A percentile compares a stretch with the other conserved stretches of the same genome.
Conservation (phyloP, 2,888 invertebrate genomes). For the Metallyticus violacea region DNA sequence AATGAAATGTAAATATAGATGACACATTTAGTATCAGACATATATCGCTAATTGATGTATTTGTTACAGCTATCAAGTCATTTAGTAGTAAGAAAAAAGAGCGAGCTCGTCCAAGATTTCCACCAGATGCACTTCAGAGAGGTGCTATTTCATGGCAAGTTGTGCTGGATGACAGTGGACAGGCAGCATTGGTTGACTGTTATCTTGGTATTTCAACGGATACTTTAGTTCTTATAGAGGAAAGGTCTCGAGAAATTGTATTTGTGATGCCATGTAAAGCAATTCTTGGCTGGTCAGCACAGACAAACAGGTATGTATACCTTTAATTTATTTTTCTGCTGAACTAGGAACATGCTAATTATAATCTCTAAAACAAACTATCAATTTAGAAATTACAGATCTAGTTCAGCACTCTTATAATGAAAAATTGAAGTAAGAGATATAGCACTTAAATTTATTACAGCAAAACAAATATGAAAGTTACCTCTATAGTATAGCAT, state of each 20-base stretch:
- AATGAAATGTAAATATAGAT: no score
- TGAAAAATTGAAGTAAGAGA: no score
- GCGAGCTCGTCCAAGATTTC: conserved; percentile 62
- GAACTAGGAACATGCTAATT: no score
- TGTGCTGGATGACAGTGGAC: conserved; percentile 66
- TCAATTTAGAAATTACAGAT: no score
- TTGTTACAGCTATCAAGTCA: conserved; percentile 67
- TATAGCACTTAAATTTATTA: no score
- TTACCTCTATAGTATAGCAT: no score
- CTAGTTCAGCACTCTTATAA: no score
- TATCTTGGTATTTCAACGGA: conserved; percentile 85
- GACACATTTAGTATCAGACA: no score
- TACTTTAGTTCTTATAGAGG: conserved; percentile 82
- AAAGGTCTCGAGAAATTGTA: conserved; percentile 74
- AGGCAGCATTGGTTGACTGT: conserved; percentile 66
- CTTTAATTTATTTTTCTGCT: background rate
- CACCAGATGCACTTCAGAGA: conserved; percentile 47
- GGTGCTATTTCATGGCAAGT: conserved; percentile 85
- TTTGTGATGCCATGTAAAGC: conserved; percentile 82
- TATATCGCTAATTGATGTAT: background rate
- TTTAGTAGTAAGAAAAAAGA: conserved; percentile 75
- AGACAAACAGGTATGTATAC: conserved; percentile 53
- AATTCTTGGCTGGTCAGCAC: conserved; percentile 70
- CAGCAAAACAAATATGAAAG: no score
- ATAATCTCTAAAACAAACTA: no score